phyloP scores from a whole-genome alignment of 2,113 vertebrate genomes.

The Mesoclemmys tuberculata region DNA sequence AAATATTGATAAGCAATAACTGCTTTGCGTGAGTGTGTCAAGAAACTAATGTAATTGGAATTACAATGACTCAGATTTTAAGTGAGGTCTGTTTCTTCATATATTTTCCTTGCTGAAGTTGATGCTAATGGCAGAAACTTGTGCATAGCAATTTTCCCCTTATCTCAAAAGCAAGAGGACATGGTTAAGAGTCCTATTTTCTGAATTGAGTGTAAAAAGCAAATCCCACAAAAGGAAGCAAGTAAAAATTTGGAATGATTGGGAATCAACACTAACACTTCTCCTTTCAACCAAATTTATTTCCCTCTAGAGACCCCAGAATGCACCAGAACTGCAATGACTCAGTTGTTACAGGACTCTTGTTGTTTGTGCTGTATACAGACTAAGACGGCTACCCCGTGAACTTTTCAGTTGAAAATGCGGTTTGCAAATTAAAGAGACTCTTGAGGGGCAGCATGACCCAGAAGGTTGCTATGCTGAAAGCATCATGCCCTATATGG shows the following conservation, averaged over 20 bases:
- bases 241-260: not conserved
- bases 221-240: not conserved
- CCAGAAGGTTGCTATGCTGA: rapidly evolving
- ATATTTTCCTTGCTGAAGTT: not conserved
- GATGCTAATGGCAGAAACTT: not conserved
- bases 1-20: not conserved
- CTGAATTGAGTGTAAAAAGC: not conserved
- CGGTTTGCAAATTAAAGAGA: not conserved
- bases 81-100: not conserved
- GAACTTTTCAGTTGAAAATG: too few relatives aligned
- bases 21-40: not conserved
- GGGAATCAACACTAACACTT: not conserved
- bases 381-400: too few relatives aligned
- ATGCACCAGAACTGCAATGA: not conserved
- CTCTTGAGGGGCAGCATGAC: rapidly evolving
- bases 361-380: too few relatives aligned
- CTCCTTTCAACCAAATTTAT: not conserved
- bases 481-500: rapidly evolving
- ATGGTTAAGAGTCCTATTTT: not conserved
- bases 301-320: not conserved
- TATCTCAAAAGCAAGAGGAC: not conserved
- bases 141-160: too few relatives aligned
- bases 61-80: not conserved
- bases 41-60: not conserved
- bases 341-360: too few relatives aligned